Evolutionary conservation across 92 coral and sea anemone genomes (phyloP), one percentile per base, ranked within the genome.

Genomic region (Phenganax marumi): DNA sequence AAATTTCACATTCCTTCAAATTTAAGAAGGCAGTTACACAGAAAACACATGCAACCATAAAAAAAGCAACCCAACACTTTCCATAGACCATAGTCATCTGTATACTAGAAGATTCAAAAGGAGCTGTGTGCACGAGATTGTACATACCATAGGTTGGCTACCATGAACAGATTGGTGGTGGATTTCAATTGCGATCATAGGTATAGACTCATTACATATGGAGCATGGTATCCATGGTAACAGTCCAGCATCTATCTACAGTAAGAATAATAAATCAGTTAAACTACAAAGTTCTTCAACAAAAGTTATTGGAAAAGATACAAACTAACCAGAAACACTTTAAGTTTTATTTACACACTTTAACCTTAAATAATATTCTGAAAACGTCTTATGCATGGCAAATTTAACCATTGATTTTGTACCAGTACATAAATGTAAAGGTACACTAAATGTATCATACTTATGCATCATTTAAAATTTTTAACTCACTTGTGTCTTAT

Each of bases 91-190:
- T 33, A 33, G n/a, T n/a, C n/a, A n/a, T n/a, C n/a, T n/a, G n/a
- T n/a, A n/a, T n/a, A 60, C 9, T 60, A 23, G 68, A 23, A 60
- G 68, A 60, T 62, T 62, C 8, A 62, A 3, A 62, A 62, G 3
- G 3, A 3, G 68, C 22, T 9, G 10, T 3, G 50, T 70, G 3
- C n/a, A 48, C 3, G 0, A 10, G 50, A 70, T 25, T 70, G 75
- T 24, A 62, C 24, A 62, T 62, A 70, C 75, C 75, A 19, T 70
- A 33, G 75, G 75, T 70, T 70, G 51, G 53, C 51, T 33, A 24
- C 75, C 75, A 70, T 70, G 75, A 13, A 70, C 75, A 70, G 75
- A 22, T 12, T 70, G 51, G 50, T 70, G 75, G 23, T 70, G 75
- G 22, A 11, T 8, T 33, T 33, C 53, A 70, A 70, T 70, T 48